A percentile compares a stretch with the other conserved stretches of the same genome.
These are phyloP conservation scores for Synodontis membranacea DNA, from an alignment of 2,113 vertebrate genomes.

Conservation along the genomic window DNA sequence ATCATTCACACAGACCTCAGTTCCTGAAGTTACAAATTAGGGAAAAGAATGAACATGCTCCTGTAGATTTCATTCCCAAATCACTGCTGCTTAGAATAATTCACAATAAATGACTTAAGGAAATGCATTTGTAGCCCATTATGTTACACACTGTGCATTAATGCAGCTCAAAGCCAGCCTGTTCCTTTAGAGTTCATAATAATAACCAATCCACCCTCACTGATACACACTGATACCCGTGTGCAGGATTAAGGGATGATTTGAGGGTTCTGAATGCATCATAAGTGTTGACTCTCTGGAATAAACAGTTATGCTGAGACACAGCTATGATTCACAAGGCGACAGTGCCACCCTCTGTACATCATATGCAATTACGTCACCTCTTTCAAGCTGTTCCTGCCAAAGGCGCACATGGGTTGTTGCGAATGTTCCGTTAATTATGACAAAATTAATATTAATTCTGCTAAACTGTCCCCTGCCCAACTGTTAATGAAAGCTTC, in stretches of 20 bases:
- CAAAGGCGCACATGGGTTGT: background rate
- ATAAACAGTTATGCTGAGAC: background rate
- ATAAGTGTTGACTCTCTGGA: conserved; percentile 46
- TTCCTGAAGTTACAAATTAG: conserved; percentile 59
- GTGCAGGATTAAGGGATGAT: conserved; percentile 70
- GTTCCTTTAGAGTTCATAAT: conserved; percentile 74
- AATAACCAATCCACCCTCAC: conserved; percentile 68
- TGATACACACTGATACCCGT: conserved; percentile 75
- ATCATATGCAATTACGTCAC: conserved; percentile 34
- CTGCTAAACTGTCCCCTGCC: background rate
- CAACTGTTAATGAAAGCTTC: background rate
- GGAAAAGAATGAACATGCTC: conserved; percentile 70
- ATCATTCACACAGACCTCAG: background rate
- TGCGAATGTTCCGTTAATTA: background rate
- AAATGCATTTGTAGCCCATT: conserved; percentile 68
- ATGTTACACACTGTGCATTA: conserved; percentile 65
- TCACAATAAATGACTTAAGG: conserved; percentile 62
- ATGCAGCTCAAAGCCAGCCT: conserved; percentile 62
- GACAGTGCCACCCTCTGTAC: conserved; percentile 67
- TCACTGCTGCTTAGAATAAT: conserved; percentile 27
- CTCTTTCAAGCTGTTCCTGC: background rate
- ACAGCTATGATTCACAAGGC: conserved; percentile 33
- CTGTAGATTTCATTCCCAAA: conserved; percentile 53
- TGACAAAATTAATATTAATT: background rate
- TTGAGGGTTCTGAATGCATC: conserved; percentile 69